Evolutionary conservation across 1,140 invertebrate species (phyloP), one percentile per base, ranked within the genome.

Genomic region (Macrobrachium nipponense): DNA sequence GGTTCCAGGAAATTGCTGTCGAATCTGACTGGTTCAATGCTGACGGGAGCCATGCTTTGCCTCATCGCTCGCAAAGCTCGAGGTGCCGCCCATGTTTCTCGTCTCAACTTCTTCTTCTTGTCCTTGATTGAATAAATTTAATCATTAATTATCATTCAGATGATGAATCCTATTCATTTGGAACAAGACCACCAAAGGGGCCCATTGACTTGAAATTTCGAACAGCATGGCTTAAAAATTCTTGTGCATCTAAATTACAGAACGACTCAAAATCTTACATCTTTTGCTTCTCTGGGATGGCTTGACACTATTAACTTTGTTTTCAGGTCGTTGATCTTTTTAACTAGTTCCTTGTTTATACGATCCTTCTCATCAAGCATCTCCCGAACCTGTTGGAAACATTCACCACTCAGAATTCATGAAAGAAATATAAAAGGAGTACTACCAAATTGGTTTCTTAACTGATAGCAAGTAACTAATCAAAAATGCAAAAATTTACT

Each of bases 301-400:
- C 88, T 89, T 11, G 86, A 89, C 2, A 87, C 87, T 5, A 89
- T 83, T 7, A 89, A 43, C 51, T 86, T 89, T 27, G 83, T 76
- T 36, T 87, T 86, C n/a, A 89, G 64, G 12, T 80, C 80, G 8
- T 73, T 81, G 7, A 89, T 68, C 62, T 87, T 89, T 18, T 14
- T 78, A 36, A 78, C 17, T 3, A 89, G 80, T 10, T 89, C 82
- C 51, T 87, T 43, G 36, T 89, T 89, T 70, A 62, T 68, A 4
- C 80, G 76, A 59, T 75, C 82, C 15, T 87, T 72, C 18, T 84
- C 82, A n/a, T 86, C 88, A 0, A 89, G 62, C 75, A 77, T 87
- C 70, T 89, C 88, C 15, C 83, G 83, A 0, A 89, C 88, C 88
- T 89, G 75, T n/a, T 70, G n/a, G 43, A 43, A 36, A 77, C 18